Percentiles rank a stretch among this genome's conserved stretches.
Conservation (phyloP, 2,888 invertebrate genomes). For the Caradrina kadenii region DNA sequence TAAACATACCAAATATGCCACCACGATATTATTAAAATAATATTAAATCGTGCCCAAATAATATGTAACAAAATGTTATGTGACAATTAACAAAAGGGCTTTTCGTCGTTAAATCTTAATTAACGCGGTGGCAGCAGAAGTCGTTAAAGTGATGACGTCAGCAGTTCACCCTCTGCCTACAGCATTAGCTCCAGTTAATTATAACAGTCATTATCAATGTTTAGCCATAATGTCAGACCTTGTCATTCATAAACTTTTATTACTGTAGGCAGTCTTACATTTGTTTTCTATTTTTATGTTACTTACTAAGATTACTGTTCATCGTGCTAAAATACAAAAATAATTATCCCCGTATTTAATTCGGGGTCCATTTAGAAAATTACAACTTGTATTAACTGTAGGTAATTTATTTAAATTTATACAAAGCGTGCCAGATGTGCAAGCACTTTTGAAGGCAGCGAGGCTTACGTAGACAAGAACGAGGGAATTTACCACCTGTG, state of each 20-base stretch:
- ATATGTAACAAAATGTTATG: slow-evolving; percentile 73
- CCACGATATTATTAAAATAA: slow-evolving; percentile 39
- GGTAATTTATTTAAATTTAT: slow-evolving; percentile 58
- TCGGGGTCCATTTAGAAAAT: slow-evolving; percentile 28
- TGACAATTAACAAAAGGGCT: slow-evolving; percentile 76
- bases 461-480: slow-evolving; percentile 43
- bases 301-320: slow-evolving; percentile 48
- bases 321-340: slow-evolving; percentile 37
- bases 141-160: slow-evolving; percentile 78
- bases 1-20: slow-evolving; percentile 16
- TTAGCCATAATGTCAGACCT: slow-evolving; percentile 52
- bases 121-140: slow-evolving; percentile 72
- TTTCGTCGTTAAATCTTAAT: slow-evolving; percentile 82
- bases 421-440: slow-evolving; percentile 56
- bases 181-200: slow-evolving; percentile 68
- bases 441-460: slow-evolving; percentile 39
- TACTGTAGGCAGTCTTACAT: slow-evolving; percentile 39
- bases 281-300: slow-evolving; percentile 56
- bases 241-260: slow-evolving; percentile 62
- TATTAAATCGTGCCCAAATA: slow-evolving; percentile 55
- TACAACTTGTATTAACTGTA: slow-evolving; percentile 27
- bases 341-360: slow-evolving; percentile 45
- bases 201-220: slow-evolving; percentile 70
- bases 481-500: slow-evolving; percentile 52
- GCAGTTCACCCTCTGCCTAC: slow-evolving; percentile 60